phyloP scores from a whole-genome alignment of 2,888 invertebrate genomes.

The Pyrocoelia pectoralis region DNA sequence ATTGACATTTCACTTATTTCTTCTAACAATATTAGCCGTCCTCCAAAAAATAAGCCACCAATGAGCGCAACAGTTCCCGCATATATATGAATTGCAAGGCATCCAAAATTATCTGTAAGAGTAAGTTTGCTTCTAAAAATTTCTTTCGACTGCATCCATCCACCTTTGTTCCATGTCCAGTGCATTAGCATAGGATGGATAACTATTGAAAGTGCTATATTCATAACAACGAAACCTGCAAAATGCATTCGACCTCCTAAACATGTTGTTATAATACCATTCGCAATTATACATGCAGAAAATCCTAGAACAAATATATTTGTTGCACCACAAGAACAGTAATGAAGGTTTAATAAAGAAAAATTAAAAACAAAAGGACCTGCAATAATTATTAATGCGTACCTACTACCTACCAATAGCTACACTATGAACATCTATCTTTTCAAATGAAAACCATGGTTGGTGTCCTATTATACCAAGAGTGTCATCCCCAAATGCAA shows the following conservation, averaged over 20 bases:
- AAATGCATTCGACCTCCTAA: conserved; percentile 52
- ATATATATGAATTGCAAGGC: conserved; percentile 50
- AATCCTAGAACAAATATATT: conserved; percentile 46
- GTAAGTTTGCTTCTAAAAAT: conserved; percentile 40
- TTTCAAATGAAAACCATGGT: background rate
- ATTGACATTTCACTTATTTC: conserved; percentile 54
- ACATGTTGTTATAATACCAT: conserved; percentile 52
- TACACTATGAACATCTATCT: background rate
- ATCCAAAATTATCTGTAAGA: conserved; percentile 53
- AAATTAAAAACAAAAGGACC: no score
- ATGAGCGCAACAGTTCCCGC: conserved; percentile 53
- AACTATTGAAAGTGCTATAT: conserved; percentile 47
- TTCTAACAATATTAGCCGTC: conserved; percentile 51
- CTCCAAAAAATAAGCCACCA: conserved; percentile 52
- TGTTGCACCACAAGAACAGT: background rate
- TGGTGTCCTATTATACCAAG: background rate
- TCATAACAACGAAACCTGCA: conserved; percentile 48
- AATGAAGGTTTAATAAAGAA: background rate
- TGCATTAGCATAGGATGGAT: conserved; percentile 55
- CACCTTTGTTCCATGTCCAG: conserved; percentile 54
- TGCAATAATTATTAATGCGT: no score
- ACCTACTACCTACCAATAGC: background rate
- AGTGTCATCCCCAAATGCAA: conserved; percentile 50
- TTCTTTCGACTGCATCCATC: conserved; percentile 51
- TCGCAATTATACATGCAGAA: conserved; percentile 50